Base-by-base conservation (phyloP, 2,888 invertebrate species). In the Hyposoter dolosus region DNA sequence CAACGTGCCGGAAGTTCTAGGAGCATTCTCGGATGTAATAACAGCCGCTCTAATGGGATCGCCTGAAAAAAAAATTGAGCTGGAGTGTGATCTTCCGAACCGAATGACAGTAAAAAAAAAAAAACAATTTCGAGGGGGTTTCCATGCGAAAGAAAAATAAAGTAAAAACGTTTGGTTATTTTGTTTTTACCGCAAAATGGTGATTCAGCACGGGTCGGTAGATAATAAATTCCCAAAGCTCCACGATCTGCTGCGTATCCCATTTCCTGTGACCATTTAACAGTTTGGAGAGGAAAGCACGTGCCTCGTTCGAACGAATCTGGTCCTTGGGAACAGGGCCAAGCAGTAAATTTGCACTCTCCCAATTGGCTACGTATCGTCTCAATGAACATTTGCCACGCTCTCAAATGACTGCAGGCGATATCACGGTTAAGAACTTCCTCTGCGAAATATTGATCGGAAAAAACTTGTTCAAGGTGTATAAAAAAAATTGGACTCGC, bases 371-470 rank as follows among this genome's bases (percentile, higher is more conserved):
- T 93, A 43, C 91, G 89, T 35, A 96, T 86, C 77, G 95, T 95
- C 89, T 96, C 96, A 53, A 95, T 90, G 90, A 95, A 96, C 0
- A 95, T 91, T 69, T 94, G 92, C 94, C 95, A 95, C 1, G 96
- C 95, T 88, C 96, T 92, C 15, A 95, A 90, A 90, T 96, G 96
- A 88, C 96, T 96, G 90, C 96, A 96, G 4, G 95, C 95, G 53
- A 95, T 94, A 56, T 95, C 94, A 68, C 94, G 93, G 82, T 95
- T 95, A 77, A 95, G 89, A 53, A 91, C 89, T 68, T 94, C 94
- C 77, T 95, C 95, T 95, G 89, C n/a, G 45, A 10, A 32, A 56
- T 56, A 35, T 56, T 56, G n/a, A 43, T 28, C 2, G 2, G 28
- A 47, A 28, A 45, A 47, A 0, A 23, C 7, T 60, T 60, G 15